Base-by-base conservation (phyloP, 2,797 vertebrate species). In the Acrossocheilus fasciatus region DNA sequence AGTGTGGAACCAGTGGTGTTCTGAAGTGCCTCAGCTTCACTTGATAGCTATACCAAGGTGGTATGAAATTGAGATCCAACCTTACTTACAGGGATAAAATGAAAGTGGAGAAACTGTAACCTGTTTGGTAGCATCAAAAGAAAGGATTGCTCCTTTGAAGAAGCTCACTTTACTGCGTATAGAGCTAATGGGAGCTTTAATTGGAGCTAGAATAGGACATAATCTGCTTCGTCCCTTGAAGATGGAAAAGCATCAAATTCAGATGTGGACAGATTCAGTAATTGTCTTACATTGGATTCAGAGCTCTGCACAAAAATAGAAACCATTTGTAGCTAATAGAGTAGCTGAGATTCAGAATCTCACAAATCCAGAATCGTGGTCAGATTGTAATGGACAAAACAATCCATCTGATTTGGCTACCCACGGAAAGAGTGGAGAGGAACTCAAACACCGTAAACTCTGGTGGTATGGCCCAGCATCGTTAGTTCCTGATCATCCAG, bases 1-100 rank as follows among this genome's bases (percentile, higher is more conserved):
- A 75, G 73, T 80, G 36, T 91, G 84, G 85, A 18, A 92, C 4
- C 69, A 89, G 82, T 89, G 78, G 86, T 91, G 88, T 77, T 14
- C 39, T 30, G 83, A 90, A 30, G 52, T 89, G 0, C 76, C 83
- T 6, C 9, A 81, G 68, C 83, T 86, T 17, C 64, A 89, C 20
- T 59, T 54, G 17, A 9, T 91, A 7, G 14, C 15, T 1, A 88
- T 91, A 78, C 73, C 75, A 1, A 85, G 82, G 26, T 87, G 77
- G 86, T 86, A 89, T 15, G 3, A 82, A 54, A 84, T 2, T 64
- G 73, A 90, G 0, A 82, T 43, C 6, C 75, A 81, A 0, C 9
- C 34, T 41, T 68, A 64, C 62, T 4, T 47, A 12, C 45, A 47
- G 12, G 12, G 45, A 4, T 14, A 47, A 47, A 47, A 47, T 47